phyloP scores from a whole-genome alignment of 2,888 invertebrate species.

The Stegophylla sp. region DNA sequence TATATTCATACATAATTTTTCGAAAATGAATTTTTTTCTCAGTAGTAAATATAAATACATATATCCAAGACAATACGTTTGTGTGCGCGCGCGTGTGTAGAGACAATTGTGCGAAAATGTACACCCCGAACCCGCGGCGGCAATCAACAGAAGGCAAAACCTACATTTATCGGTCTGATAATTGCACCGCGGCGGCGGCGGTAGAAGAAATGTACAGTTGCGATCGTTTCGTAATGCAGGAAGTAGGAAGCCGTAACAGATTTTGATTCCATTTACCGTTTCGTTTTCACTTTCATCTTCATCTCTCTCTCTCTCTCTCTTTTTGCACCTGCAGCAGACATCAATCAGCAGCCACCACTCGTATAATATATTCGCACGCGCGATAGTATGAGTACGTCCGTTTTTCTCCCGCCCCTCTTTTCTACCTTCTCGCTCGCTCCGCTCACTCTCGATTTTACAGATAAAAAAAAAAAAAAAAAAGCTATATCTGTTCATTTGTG shows the following conservation, averaged over 20 bases:
- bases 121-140: not conserved
- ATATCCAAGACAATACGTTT: not conserved
- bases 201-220: conserved; percentile 15
- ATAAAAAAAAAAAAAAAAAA: too few relatives aligned
- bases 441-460: too few relatives aligned
- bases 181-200: conserved; percentile 13
- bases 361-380: not conserved
- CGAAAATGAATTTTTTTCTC: not conserved
- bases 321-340: too few relatives aligned
- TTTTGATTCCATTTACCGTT: conserved; percentile 19
- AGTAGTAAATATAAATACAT: not conserved
- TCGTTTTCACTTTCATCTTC: conserved; percentile 56
- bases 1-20: too few relatives aligned
- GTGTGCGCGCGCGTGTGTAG: too few relatives aligned
- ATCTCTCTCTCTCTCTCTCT: not conserved
- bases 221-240: conserved; percentile 56
- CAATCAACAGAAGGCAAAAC: conserved; percentile 5
- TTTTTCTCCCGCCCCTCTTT: not conserved
- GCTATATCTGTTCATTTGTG: too few relatives aligned
- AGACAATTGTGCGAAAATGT: conserved; percentile 1
- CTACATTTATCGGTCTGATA: conserved; percentile 47
- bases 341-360: conserved; percentile 15
- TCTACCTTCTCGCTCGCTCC: not conserved
- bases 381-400: not conserved
- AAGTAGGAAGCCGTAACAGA: conserved; percentile 54